Base-by-base conservation (phyloP, 2,888 invertebrate genomes). In the Cephus nigrinus region DNA sequence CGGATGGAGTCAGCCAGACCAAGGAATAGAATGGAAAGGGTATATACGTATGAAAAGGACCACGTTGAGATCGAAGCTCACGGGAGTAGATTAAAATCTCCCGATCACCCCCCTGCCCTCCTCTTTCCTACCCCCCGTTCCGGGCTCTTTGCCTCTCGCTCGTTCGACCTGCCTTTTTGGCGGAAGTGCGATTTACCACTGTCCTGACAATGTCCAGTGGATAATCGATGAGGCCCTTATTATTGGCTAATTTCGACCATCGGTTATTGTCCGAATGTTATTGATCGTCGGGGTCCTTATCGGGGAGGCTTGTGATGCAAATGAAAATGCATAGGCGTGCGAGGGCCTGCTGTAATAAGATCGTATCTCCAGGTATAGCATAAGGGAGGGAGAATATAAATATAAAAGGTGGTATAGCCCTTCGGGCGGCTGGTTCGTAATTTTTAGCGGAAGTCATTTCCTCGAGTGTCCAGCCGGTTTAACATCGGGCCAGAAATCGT, bases 1-100 rank as follows among this genome's bases (percentile, higher is more conserved):
- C 35, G 40, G 79, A 81, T 75, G 79, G 78, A 78, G 79, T 80
- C 35, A 55, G 79, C 75, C 69, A 80, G 75, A 82, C 82, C 81
- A 84, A 81, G 83, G 75, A 75, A 77, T 76, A 76, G 82, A 81
- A 85, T 55, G 23, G 55, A 55, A 23, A 55, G 55, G 55, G 9
- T 2, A 9, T 55, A 23, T 55, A 23, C 9, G 55, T 9, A 77
- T 84, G 76, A 80, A 85, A 80, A 81, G 84, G 79, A 80, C 81
- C 77, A 80, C 80, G 83, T 83, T 83, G 81, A 80, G 81, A 82
- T 82, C 76, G 81, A 82, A 79, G 79, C 82, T 80, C 81, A 76
- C 78, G 69, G 34, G 78, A 75, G 80, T 83, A 85, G 81, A 84
- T 85, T 82, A 85, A 83, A 85, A 82, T 79, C 82, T 69, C 77